Evolutionary conservation across 2,113 vertebrate species (phyloP).

Genomic region (Phrynosoma blainvillii): DNA sequence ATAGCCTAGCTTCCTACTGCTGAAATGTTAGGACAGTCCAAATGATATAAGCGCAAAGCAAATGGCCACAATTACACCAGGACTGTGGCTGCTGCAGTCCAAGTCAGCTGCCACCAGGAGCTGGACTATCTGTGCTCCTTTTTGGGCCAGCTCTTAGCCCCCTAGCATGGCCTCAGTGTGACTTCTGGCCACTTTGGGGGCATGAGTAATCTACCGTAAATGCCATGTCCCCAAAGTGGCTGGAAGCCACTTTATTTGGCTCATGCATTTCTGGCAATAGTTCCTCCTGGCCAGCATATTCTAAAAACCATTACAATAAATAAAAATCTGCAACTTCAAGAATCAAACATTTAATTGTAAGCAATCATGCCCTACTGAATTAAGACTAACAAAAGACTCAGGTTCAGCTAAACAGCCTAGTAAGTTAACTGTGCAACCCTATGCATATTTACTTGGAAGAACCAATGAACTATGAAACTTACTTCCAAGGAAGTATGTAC

Average conservation of each 20-base stretch:
- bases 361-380: background rate
- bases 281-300: background rate
- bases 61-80: too few relatives aligned
- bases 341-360: background rate
- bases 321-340: background rate
- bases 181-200: too few relatives aligned
- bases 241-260: too few relatives aligned
- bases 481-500: background rate
- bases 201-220: too few relatives aligned
- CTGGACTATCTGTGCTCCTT: too few relatives aligned
- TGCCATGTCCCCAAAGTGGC: too few relatives aligned
- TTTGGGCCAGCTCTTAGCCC: too few relatives aligned
- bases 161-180: too few relatives aligned
- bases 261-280: too few relatives aligned
- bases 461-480: background rate
- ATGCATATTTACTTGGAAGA: background rate
- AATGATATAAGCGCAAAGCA: background rate
- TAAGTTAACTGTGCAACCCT: background rate
- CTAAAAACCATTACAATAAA: background rate
- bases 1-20: background rate
- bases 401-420: background rate
- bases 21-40: background rate
- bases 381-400: background rate
- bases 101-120: too few relatives aligned
- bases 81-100: too few relatives aligned